phyloP scores from a whole-genome alignment of 2,888 invertebrate genomes.

The Tyria jacobaeae region DNA sequence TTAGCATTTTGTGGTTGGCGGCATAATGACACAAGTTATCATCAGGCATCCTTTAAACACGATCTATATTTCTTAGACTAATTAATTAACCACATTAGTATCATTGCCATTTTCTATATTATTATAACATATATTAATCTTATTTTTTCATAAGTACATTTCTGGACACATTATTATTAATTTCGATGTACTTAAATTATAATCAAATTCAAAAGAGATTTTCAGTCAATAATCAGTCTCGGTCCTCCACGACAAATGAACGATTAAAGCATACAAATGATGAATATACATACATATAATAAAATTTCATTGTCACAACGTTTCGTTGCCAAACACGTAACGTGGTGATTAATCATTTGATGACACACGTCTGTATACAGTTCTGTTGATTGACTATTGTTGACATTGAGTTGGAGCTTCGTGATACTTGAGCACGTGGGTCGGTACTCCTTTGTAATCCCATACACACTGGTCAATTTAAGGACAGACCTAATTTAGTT shows the following conservation, averaged over 20 bases:
- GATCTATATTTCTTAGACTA: too few relatives aligned
- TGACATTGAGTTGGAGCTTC: slow-evolving; percentile 11
- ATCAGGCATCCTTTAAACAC: not conserved
- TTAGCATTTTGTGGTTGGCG: not conserved
- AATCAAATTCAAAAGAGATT: too few relatives aligned
- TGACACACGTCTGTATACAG: slow-evolving; percentile 36
- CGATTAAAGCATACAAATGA: slow-evolving; percentile 36
- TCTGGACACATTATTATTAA: too few relatives aligned
- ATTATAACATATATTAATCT: too few relatives aligned
- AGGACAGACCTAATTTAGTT: not conserved
- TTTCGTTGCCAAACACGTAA: slow-evolving; percentile 27
- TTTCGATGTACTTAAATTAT: too few relatives aligned
- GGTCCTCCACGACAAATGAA: slow-evolving; percentile 21
- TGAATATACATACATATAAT: slow-evolving; percentile 20
- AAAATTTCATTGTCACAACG: slow-evolving; percentile 30
- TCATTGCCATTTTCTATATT: too few relatives aligned
- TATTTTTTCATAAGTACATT: too few relatives aligned
- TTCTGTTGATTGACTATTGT: slow-evolving; percentile 44
- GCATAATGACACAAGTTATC: not conserved
- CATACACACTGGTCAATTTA: not conserved
- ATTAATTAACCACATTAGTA: too few relatives aligned
- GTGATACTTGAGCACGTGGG: slow-evolving; percentile 24
- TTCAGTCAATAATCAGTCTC: slow-evolving; percentile 14
- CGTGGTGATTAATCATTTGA: slow-evolving; percentile 33
- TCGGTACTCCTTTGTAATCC: slow-evolving; percentile 17